Evolutionary conservation across 64 coral and sea anemone species (phyloP).

Genomic region (Trachythela sp.): DNA sequence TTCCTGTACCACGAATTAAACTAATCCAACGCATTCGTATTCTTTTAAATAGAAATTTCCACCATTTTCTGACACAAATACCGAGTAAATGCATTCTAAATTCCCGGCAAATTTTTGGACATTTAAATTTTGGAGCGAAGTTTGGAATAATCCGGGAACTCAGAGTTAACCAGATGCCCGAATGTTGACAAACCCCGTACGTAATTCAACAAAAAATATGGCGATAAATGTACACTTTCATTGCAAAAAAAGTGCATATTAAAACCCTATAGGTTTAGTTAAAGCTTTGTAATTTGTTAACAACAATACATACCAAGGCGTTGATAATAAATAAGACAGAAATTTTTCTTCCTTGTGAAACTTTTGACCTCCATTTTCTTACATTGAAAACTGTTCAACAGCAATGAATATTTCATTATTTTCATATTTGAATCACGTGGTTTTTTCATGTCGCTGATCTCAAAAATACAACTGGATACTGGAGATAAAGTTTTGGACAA

Average conservation of each 20-base stretch:
- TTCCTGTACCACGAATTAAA: no score
- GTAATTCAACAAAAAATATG: neutral
- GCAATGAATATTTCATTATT: no score
- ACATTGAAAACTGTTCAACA: no score
- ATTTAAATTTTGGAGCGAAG: constrained; percentile 25
- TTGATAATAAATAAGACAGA: neutral
- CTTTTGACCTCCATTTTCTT: neutral
- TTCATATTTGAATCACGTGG: no score
- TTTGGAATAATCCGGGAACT: neutral
- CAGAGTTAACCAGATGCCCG: neutral
- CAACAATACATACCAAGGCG: neutral
- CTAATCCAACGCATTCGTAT: neutral
- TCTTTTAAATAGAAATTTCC: neutral
- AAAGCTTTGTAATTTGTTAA: neutral
- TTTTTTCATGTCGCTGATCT: no score
- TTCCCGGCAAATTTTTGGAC: neutral
- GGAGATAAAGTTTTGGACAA: no score
- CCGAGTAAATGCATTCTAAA: neutral
- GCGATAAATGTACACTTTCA: neutral
- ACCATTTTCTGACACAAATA: neutral
- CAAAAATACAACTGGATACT: no score
- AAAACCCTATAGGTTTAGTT: neutral
- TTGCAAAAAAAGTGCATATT: neutral
- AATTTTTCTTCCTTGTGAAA: neutral
- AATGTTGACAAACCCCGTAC: constrained; percentile 12